phyloP scores from a whole-genome alignment of 2,797 vertebrate species.

The Coccyzus lansbergi region DNA sequence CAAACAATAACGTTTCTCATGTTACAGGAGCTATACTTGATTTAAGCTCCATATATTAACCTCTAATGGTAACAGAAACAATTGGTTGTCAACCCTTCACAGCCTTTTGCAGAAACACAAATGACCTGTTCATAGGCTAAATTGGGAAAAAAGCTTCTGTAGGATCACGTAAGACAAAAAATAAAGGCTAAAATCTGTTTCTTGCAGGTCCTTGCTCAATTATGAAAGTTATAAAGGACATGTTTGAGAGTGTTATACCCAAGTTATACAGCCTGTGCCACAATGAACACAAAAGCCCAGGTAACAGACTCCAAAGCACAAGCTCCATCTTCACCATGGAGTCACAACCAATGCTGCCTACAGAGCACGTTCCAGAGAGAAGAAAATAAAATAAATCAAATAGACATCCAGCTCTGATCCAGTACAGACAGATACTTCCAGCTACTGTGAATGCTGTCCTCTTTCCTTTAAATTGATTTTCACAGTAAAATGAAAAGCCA shows the following conservation, averaged over 20 bases:
- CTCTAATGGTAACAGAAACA: not conserved
- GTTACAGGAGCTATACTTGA: not conserved
- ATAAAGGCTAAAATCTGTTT: not conserved
- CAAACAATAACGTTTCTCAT: not conserved
- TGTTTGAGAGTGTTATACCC: not conserved
- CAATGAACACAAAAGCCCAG: not conserved
- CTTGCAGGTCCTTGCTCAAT: not conserved
- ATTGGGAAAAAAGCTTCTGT: not conserved
- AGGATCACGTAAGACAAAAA: not conserved
- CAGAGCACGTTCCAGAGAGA: not conserved
- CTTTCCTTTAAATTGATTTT: not conserved
- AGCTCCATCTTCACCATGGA: not conserved
- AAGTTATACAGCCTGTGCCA: not conserved
- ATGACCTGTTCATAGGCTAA: not conserved
- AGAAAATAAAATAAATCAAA: not conserved
- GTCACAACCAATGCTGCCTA: not conserved
- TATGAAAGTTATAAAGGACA: not conserved
- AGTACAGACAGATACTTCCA: not conserved
- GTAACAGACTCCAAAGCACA: not conserved
- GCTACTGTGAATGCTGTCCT: not conserved
- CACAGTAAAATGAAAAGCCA: not conserved
- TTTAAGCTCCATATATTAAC: not conserved
- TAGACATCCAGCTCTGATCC: no score
- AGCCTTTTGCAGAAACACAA: not conserved
- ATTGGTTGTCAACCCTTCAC: not conserved